Base-by-base conservation (phyloP, 2,888 invertebrate genomes). In the Geotrupes spiniger region DNA sequence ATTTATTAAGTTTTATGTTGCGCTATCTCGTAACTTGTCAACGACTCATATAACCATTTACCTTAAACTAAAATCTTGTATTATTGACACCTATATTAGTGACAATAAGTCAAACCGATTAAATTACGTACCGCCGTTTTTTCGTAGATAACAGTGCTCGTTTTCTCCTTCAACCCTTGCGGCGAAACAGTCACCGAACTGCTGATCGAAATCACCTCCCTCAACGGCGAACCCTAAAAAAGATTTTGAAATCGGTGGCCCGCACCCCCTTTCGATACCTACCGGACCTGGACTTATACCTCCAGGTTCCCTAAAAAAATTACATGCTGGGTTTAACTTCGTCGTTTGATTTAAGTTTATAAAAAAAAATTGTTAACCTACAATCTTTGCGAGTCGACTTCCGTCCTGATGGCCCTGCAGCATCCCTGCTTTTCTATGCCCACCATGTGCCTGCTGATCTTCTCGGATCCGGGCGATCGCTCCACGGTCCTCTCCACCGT, bases 401-500 rank as follows among this genome's bases (percentile, higher is more conserved):
- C 65, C 1, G 61, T 44, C 49, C 58, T 53, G 1, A 52, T 49
- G 4, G 56, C 60, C 3, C 31, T 16, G 2, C 63, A 61, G n/a
- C 36, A 31, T 17, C 57, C 54, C 41, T 62, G 59, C n/a, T 21
- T 33, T 29, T 54, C 44, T 6, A 53, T 42, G 1, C 51, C 54
- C n/a, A 46, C 44, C 28, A 57, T 45, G 9, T 49, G 50, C 36
- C 47, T 51, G 9, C 49, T 56, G 2, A 60, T 44, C 29, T 54
- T 52, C 37, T 62, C 59, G 2, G 50, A 59, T 4, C 57, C 60
- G 3, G 63, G 60, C 9, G 63, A 55, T 37, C 66, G 57, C 43
- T 65, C 64, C 3, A 70, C 61, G 14, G 59, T 57, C 42, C 56
- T 60, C 42, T 68, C 63, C 3, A 64, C 51, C n/a, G 62, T 57